Evolutionary conservation across 1,140 invertebrate species (phyloP), one percentile per base, ranked within the genome.

Genomic region (Drosophila carrolli): DNA sequence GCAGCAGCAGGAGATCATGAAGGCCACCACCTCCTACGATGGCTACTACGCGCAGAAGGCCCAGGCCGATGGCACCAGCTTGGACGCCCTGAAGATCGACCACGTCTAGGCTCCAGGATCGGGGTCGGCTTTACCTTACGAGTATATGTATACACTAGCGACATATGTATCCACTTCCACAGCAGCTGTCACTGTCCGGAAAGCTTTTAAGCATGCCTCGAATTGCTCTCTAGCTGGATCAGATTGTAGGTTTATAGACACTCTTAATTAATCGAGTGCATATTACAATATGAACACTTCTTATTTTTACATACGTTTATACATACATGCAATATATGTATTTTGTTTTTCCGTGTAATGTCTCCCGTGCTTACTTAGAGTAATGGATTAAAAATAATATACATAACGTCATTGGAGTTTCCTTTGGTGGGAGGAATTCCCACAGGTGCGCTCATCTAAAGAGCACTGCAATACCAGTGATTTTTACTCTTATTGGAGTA

Each of bases 1-100:
- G 44, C 72, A 78, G 51, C 78, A 89, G 54, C 80, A 89, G 66
- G 86, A 89, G 43, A 86, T 89, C 8, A 86, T 89, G 29, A 88
- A 88, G 67, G 84, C 84, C 9, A 79, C 76, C 54, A 74, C 79
- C 48, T 89, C 84, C 19, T 89, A 89, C 67, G 84, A 89, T 40
- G 85, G 84, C 16, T 89, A 90, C 66, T 89, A 81, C 47, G 77
- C 77, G 41, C 77, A 81, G 48, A 89, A 89, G 59, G 81, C 85
- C 53, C 81, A 90, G 43, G 85, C 81, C 27, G 84, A 90, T 19
- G 84, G 81, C 40, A 62, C 77, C 72, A 88, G 60, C 43, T 43
- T 88, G 9, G 83, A 88, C 40, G 63, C 83, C n/a, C 60, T 84
- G 3, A 88, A 88, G 62, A 77, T 88, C 19, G 83, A 88, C 67